Evolutionary conservation across 2,797 vertebrate species (phyloP).

Genomic region (Danio choprae): DNA sequence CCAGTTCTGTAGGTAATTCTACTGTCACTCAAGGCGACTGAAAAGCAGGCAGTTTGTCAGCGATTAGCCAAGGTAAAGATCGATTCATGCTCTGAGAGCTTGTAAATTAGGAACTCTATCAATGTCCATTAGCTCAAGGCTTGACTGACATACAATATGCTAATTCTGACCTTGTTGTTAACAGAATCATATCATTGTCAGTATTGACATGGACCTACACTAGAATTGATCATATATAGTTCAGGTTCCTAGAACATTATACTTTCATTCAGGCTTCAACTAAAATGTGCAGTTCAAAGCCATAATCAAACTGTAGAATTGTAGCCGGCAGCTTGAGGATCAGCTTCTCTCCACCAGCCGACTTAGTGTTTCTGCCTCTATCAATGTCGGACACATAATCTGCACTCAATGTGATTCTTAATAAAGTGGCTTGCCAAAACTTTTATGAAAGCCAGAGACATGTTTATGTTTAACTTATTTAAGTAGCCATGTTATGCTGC

Average conservation of each 20-base stretch:
- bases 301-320: constrained; percentile 10
- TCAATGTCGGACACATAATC: constrained; percentile 5
- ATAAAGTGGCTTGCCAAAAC: not conserved
- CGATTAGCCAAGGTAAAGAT: constrained; percentile 56
- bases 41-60: constrained; percentile 52
- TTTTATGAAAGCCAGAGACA: not conserved
- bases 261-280: not conserved
- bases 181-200: constrained; percentile 35
- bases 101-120: constrained; percentile 56
- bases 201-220: constrained; percentile 31
- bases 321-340: constrained; percentile 5
- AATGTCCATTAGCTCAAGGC: constrained; percentile 54
- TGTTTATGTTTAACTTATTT: not conserved
- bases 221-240: constrained; percentile 26
- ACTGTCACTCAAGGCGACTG: constrained; percentile 51
- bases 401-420: constrained; percentile 12
- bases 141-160: constrained; percentile 57
- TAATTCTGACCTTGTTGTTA: constrained; percentile 61
- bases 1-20: constrained; percentile 45
- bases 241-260: constrained; percentile 14
- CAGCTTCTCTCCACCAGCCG: not conserved
- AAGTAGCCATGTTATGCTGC: too few species aligned
- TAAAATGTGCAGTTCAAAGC: constrained; percentile 18
- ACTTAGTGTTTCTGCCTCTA: constrained; percentile 6
- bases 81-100: constrained; percentile 55